Evolutionary conservation across 2,888 invertebrate species (phyloP).

Genomic region (Drosophila peninsularis): DNA sequence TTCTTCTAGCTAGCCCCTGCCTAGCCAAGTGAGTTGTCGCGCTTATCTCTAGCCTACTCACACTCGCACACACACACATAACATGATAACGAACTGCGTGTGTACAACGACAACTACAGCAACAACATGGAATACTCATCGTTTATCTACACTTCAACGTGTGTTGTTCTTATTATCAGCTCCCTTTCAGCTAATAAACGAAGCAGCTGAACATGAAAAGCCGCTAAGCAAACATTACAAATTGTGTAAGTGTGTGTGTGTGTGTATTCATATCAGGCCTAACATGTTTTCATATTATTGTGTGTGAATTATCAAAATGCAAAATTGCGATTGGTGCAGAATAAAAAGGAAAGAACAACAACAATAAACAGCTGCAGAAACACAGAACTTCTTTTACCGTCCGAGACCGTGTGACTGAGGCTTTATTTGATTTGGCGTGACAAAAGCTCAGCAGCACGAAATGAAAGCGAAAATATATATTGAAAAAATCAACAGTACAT

Average conservation of each 20-base stretch:
- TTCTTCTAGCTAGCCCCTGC: constrained; percentile 19
- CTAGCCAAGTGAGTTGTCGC: constrained; percentile 40
- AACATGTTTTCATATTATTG: constrained; percentile 32
- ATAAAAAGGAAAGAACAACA: neutral
- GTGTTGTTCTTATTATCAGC: constrained; percentile 38
- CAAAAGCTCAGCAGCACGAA: constrained; percentile 39
- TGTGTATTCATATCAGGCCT: constrained; percentile 30
- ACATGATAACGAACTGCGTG: constrained; percentile 56
- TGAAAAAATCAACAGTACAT: constrained; percentile 51
- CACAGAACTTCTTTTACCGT: neutral
- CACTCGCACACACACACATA: neutral
- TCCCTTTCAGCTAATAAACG: constrained; percentile 20
- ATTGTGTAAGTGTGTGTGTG: constrained; percentile 16
- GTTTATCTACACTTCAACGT: constrained; percentile 57
- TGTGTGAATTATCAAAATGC: constrained; percentile 49
- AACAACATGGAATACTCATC: constrained; percentile 26
- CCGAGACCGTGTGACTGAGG: constrained; percentile 2
- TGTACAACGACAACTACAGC: constrained; percentile 18
- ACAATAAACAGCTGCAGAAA: neutral
- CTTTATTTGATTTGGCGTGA: constrained; percentile 44
- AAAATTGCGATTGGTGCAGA: constrained; percentile 14
- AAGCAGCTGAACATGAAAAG: constrained; percentile 32
- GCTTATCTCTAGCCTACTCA: constrained; percentile 55
- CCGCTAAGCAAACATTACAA: constrained; percentile 48
- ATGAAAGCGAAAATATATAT: constrained; percentile 64